Conservation (phyloP, 2,113 vertebrate species). For the Hemibagrus wyckioides region DNA sequence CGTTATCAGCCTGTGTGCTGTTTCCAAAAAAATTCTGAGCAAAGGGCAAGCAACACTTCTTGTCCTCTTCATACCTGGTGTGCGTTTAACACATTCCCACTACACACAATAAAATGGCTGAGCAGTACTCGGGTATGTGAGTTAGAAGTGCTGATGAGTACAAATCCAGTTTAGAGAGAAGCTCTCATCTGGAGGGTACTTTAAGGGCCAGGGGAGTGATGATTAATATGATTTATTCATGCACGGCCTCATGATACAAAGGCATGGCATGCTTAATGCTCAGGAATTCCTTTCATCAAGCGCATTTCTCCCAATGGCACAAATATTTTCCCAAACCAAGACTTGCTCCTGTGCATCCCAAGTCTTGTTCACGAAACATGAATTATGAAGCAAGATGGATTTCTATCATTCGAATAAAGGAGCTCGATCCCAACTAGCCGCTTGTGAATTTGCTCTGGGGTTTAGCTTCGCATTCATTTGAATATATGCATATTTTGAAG, state of each 20-base stretch:
- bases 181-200: conserved; percentile 24
- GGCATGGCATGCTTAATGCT: not conserved
- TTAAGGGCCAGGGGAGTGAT: conserved; percentile 21
- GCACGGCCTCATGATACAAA: not conserved
- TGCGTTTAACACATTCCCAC: not conserved
- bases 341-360: not conserved
- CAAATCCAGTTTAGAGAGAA: conserved; percentile 25
- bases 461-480: conserved; percentile 68
- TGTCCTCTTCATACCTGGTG: not conserved
- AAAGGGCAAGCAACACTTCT: not conserved
- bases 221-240: conserved; percentile 48
- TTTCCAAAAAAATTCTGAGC: conserved; percentile 3
- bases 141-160: conserved; percentile 33
- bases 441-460: conserved; percentile 57
- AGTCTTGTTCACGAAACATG: conserved; percentile 16
- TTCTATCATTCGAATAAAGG: conserved; percentile 53
- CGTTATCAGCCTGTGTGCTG: not conserved
- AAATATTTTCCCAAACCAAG: not conserved
- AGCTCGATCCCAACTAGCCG: conserved; percentile 31
- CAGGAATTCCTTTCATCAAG: conserved; percentile 7
- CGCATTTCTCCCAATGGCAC: not conserved
- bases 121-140: not conserved
- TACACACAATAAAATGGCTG: conserved; percentile 13
- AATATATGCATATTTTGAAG: conserved; percentile 65
- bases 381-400: conserved; percentile 48